These are phyloP conservation scores for Cryptocephalus moraei DNA, from an alignment of 2,888 invertebrate species.

Conservation along the genomic window DNA sequence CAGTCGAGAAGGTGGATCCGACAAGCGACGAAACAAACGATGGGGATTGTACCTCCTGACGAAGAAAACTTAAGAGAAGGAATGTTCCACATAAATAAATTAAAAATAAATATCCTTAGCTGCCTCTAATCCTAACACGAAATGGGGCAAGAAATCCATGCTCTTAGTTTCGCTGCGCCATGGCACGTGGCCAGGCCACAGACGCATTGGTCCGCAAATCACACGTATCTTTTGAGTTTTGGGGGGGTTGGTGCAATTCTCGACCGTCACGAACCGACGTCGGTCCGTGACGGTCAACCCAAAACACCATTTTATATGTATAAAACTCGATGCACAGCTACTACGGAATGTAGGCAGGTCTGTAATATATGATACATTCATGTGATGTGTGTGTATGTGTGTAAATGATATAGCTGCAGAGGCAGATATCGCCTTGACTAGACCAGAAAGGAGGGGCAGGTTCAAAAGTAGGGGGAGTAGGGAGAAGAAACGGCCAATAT, in stretches of 20 bases:
- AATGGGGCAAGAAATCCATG: conserved; percentile 4
- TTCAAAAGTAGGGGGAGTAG: conserved; percentile 17
- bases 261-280: neutral
- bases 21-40: too few species aligned
- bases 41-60: too few species aligned
- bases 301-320: conserved; percentile 1
- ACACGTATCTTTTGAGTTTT: conserved; percentile 20
- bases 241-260: conserved; percentile 6
- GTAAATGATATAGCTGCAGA: neutral
- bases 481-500: conserved; percentile 12
- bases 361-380: conserved; percentile 13
- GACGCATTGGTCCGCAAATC: conserved; percentile 39
- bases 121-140: too few species aligned
- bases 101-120: too few species aligned
- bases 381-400: too few species aligned
- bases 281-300: neutral
- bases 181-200: conserved; percentile 27
- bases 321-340: conserved; percentile 33
- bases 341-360: conserved; percentile 35
- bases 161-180: conserved; percentile 33
- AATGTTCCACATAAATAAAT: too few species aligned
- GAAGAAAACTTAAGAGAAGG: too few species aligned
- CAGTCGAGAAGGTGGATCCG: conserved; percentile 10
- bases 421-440: conserved; percentile 27
- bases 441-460: conserved; percentile 18